Conservation (phyloP, 2,888 invertebrate species). For the Cheiracanthium punctorium region DNA sequence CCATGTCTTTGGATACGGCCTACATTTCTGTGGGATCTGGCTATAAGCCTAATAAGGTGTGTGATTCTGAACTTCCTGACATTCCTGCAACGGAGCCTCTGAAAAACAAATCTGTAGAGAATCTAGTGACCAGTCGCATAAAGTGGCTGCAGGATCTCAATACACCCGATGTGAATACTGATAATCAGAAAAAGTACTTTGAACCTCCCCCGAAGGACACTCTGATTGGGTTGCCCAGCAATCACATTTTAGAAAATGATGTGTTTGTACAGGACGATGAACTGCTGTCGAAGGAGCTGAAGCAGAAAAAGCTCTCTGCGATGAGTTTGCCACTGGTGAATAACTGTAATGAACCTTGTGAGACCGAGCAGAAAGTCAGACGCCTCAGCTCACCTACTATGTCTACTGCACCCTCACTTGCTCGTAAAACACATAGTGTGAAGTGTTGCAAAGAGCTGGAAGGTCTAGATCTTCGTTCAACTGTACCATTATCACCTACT, state of each 20-base stretch:
- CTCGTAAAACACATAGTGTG: conserved; percentile 55
- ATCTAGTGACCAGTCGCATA: conserved; percentile 31
- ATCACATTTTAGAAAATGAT: conserved; percentile 1
- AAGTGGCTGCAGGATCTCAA: conserved; percentile 48
- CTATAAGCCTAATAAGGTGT: neutral
- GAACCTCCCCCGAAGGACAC: neutral
- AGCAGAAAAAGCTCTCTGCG: neutral
- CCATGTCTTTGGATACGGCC: conserved; percentile 32
- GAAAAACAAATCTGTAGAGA: conserved; percentile 8
- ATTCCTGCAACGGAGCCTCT: neutral
- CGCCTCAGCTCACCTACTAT: conserved; percentile 71
- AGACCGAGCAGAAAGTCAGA: conserved; percentile 44
- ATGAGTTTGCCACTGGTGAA: conserved; percentile 15
- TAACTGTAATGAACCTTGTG: neutral
- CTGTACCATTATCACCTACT: conserved; percentile 72
- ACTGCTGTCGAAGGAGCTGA: neutral
- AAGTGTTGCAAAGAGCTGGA: conserved; percentile 71
- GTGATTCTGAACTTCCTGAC: neutral
- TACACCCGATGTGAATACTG: conserved; percentile 8
- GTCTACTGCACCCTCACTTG: conserved; percentile 33
- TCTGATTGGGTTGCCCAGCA: neutral
- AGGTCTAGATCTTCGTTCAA: conserved; percentile 71
- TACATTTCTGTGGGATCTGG: conserved; percentile 18
- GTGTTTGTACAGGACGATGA: conserved; percentile 29
- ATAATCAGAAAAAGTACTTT: neutral